Conservation (phyloP, 2,797 vertebrate species). For the Sebastes diploproa region DNA sequence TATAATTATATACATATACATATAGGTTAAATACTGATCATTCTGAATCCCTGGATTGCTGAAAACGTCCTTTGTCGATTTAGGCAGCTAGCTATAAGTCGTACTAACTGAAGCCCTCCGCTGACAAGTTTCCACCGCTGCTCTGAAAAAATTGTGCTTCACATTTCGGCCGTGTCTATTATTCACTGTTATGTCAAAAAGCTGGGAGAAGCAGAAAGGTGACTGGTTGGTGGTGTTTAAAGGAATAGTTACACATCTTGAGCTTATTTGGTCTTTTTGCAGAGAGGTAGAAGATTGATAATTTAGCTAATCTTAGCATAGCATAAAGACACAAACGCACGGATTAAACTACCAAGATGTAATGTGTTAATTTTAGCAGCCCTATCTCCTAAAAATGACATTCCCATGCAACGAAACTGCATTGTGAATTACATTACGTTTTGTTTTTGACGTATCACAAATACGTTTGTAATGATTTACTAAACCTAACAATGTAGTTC, state of each 20-base stretch:
- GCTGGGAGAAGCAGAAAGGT: conserved; percentile 42
- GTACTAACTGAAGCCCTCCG: conserved; percentile 36
- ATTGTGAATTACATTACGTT: no score
- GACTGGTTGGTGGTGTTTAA: conserved; percentile 52
- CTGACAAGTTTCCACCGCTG: conserved; percentile 29
- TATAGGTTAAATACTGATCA: conserved; percentile 86
- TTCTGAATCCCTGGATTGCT: conserved; percentile 82
- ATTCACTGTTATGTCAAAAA: conserved; percentile 63
- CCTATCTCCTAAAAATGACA: no score
- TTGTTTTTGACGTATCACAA: no score
- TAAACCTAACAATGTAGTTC: no score
- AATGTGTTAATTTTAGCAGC: no score
- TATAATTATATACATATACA: conserved; percentile 79
- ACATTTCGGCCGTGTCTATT: conserved; percentile 57
- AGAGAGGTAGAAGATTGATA: background rate
- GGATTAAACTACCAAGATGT: no score
- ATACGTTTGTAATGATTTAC: no score
- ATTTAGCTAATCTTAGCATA: background rate
- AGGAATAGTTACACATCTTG: conserved; percentile 17
- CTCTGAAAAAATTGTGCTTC: conserved; percentile 64
- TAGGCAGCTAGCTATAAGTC: conserved; percentile 61
- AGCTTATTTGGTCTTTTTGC: background rate
- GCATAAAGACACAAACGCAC: background rate
- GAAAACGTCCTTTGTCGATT: conserved; percentile 67
- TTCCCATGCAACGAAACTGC: no score